Percentiles rank a stretch among this genome's conserved stretches.
phyloP scores from a whole-genome alignment of 2,888 invertebrate species.

The Drosophila kambysellisi region DNA sequence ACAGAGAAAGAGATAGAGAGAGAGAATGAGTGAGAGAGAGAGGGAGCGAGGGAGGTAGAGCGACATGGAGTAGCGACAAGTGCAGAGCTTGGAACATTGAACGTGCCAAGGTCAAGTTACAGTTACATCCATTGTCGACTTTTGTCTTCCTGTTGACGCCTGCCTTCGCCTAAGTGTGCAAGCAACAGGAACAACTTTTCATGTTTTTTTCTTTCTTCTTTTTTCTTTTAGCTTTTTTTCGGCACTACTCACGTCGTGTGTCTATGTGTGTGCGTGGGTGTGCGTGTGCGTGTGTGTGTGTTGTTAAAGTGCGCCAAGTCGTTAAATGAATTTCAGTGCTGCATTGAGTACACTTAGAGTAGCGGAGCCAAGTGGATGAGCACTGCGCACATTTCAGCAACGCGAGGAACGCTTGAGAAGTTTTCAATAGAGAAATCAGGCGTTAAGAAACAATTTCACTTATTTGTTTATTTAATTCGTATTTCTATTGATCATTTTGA shows the following conservation, averaged over 20 bases:
- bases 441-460: neutral
- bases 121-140: conserved; percentile 69
- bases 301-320: conserved; percentile 77
- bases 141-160: conserved; percentile 51
- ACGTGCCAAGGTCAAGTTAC: conserved; percentile 77
- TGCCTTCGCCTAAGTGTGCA: conserved; percentile 34
- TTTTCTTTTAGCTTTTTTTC: conserved; percentile 3
- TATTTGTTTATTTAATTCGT: neutral
- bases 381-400: conserved; percentile 54
- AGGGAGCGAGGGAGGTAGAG: neutral
- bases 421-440: neutral
- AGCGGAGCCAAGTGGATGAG: conserved; percentile 73
- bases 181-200: conserved; percentile 64
- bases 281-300: conserved; percentile 32
- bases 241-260: neutral
- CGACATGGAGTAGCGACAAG: neutral
- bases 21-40: neutral
- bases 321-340: conserved; percentile 80
- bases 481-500: neutral
- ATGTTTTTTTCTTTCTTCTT: conserved; percentile 16
- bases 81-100: conserved; percentile 43
- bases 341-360: conserved; percentile 71
- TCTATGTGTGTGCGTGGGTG: conserved; percentile 9
- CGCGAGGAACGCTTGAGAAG: conserved; percentile 25
- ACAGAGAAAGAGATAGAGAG: neutral